Base-by-base conservation (phyloP, 2,888 invertebrate species). In the Drosophila paramelanica region DNA sequence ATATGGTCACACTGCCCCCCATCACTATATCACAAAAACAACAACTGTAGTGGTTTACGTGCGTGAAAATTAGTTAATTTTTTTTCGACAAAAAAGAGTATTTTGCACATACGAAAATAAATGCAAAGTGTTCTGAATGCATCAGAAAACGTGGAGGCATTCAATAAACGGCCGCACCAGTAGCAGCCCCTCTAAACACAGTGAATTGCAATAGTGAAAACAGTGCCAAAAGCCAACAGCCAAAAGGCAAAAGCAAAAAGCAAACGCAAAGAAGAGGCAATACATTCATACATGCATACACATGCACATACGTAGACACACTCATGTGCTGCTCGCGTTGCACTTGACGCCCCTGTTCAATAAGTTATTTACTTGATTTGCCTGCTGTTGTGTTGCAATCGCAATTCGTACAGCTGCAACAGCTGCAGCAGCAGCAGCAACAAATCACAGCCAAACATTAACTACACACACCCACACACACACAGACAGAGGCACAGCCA, bases 31-130 rank as follows among this genome's bases (percentile, higher is more conserved):
- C 27, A 45, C 53, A 53, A 61, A 58, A 72, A 83, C 67, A 86
- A 81, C 68, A 66, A 70, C 74, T 62, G 58, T 42, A 68, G 64
- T 68, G 73, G 57, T 83, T 87, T 81, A 84, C 88, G 88, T 83
- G 85, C 88, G 83, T 76, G 85, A 83, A 83, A 87, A 83, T 83
- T 77, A 74, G 77, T 87, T 87, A 84, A 82, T 72, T 83, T 87
- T 82, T 78, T 78, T 67, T 67, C 50, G 46, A 31, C 31, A 10
- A 31, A 66, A 76, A 68, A 66, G 60, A 62, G 56, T 67, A 57
- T 67, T 84, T 74, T 20, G 53, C 38, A 55, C 43, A 52, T 10
- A 57, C 43, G 23, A 27, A 51, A 73, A 42, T 33, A 14, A 36
- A 49, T 27, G 25, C 8, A 45, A 62, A 74, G 46, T 55, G 25